Evolutionary conservation across 2,888 invertebrate species (phyloP).

Genomic region (Fabriciana adippe): DNA sequence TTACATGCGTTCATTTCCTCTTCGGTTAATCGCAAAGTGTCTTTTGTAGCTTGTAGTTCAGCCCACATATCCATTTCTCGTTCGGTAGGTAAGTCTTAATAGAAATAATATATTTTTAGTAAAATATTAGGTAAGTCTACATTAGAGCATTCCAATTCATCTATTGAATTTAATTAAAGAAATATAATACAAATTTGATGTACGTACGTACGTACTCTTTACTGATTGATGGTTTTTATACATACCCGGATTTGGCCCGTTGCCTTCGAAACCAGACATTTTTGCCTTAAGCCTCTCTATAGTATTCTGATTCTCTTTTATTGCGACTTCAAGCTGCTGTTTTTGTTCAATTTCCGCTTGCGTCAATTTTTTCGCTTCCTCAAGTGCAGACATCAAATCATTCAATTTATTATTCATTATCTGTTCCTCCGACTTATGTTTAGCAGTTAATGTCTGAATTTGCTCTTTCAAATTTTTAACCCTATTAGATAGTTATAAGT

Average conservation of each 20-base stretch:
- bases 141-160: background rate
- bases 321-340: conserved; percentile 49
- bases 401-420: conserved; percentile 61
- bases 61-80: conserved; percentile 74
- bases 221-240: background rate
- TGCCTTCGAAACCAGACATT: conserved; percentile 63
- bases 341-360: conserved; percentile 56
- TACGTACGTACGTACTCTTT: too few species aligned
- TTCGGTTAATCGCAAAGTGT: conserved; percentile 65
- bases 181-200: background rate
- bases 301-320: conserved; percentile 51
- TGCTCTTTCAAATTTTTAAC: conserved; percentile 62
- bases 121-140: background rate
- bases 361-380: conserved; percentile 52
- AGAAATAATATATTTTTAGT: background rate
- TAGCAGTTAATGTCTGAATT: conserved; percentile 55
- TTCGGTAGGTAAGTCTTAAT: conserved; percentile 66
- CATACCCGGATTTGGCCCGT: conserved; percentile 63
- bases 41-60: conserved; percentile 73
- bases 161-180: background rate
- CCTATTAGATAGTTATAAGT: conserved; percentile 46
- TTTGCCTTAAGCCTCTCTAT: conserved; percentile 61
- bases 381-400: conserved; percentile 52
- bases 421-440: conserved; percentile 57
- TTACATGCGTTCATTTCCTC: conserved; percentile 68